Evolutionary conservation across 2,888 invertebrate species (phyloP), one percentile per base, ranked within the genome.

Genomic region (Dyspetes luteomarginatus): DNA sequence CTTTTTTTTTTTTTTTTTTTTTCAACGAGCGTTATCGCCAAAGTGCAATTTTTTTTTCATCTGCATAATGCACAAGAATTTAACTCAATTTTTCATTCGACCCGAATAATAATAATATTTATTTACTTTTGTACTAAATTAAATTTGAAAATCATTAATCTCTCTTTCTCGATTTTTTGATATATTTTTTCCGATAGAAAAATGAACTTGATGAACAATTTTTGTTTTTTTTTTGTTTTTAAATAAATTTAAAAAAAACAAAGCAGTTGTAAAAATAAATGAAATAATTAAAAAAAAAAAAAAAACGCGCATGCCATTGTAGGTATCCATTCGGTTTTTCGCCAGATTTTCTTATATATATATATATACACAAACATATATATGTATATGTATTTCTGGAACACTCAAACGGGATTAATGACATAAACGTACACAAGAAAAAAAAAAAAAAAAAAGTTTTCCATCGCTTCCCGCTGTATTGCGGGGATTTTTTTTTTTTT

Each of bases 381-480:
- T 69, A 81, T 80, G 64, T 62, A 76, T 67, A 41, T 73, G 62
- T 52, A 52, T 78, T 85, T 86, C 87, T 87, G 88, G 83, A 87
- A 88, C 86, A 87, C 85, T 86, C 81, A 86, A 86, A 83, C 80
- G 74, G 77, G 69, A 80, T 86, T 86, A 84, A 81, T 82, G 65
- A 85, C 81, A 80, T 75, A 82, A 74, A 79, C 79, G 78, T 72
- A 82, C 56, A 82, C 58, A 82, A 76, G n/a, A 50, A 79, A 74
- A 55, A 76, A 64, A 69, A 79, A 60, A 67, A 76, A 64, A 48
- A 58, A 64, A 36, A 68, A 55, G 69, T 77, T 52, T 77, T 17
- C 43, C n/a, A 79, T 69, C 74, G 77, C 71, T 78, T 74, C 64
- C 84, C 84, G 83, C 84, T 78, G 84, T 83, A 76, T 72, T 84